Conservation (phyloP, 2,113 vertebrate genomes). For the Sarotherodon lohbergeri region DNA sequence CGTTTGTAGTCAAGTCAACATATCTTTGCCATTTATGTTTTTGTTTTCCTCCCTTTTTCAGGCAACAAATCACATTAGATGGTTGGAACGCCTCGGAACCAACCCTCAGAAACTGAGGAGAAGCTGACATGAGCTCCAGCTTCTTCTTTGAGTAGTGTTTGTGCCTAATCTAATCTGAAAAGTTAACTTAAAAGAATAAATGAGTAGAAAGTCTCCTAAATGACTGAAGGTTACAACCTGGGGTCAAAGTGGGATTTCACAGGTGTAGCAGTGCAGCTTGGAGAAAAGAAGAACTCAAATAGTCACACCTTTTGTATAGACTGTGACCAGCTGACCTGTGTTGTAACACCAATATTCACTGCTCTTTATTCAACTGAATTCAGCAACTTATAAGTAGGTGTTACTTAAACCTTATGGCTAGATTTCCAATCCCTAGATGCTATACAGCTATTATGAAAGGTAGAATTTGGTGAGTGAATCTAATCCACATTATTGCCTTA, state of each 20-base stretch:
- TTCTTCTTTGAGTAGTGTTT: neutral
- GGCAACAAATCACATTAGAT: neutral
- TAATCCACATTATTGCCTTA: neutral
- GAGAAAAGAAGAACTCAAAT: neutral
- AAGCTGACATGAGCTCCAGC: neutral
- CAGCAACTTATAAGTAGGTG: neutral
- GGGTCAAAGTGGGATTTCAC: neutral
- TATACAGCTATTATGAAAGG: neutral
- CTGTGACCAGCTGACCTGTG: neutral
- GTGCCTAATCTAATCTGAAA: neutral
- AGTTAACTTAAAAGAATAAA: neutral
- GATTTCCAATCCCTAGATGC: neutral
- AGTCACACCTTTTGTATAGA: neutral
- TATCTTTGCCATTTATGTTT: neutral
- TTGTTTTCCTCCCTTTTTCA: neutral
- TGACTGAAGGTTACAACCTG: neutral
- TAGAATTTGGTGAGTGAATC: neutral
- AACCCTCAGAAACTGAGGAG: neutral
- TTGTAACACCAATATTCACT: neutral
- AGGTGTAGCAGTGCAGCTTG: neutral
- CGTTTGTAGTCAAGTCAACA: neutral
- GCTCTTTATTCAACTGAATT: neutral
- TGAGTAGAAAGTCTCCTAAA: neutral
- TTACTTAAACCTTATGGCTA: neutral
- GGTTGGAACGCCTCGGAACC: neutral